These are phyloP conservation scores for Hyperoplus immaculatus DNA, from an alignment of 2,797 vertebrate species.

Conservation along the genomic window DNA sequence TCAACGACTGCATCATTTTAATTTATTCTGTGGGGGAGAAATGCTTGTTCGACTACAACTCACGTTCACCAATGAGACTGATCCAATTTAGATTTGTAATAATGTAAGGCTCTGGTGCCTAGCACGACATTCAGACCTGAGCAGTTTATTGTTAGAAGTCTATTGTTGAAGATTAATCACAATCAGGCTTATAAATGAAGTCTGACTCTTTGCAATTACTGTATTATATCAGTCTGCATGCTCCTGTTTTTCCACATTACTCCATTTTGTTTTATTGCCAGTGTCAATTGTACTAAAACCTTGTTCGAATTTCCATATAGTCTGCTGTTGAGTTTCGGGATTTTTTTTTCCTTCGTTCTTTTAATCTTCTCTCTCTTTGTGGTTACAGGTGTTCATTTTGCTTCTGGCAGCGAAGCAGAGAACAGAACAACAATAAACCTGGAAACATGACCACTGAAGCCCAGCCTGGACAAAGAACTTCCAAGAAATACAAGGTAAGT, in stretches of 20 bases:
- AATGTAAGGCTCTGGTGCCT: too few species aligned
- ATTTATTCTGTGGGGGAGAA: not conserved
- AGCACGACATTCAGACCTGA: too few species aligned
- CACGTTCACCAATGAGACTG: not conserved
- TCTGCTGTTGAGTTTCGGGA: not conserved
- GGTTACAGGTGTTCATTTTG: not conserved
- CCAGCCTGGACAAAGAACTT: not conserved
- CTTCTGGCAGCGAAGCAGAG: not conserved
- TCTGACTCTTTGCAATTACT: not conserved
- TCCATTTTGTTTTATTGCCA: not conserved
- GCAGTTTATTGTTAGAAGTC: too few species aligned
- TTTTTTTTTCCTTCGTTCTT: not conserved
- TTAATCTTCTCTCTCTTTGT: conserved; percentile 7
- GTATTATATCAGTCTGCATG: not conserved
- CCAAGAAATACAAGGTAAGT: not conserved
- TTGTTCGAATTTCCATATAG: not conserved
- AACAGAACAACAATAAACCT: not conserved
- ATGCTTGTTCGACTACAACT: not conserved
- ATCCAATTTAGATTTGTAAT: not conserved
- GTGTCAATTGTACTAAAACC: not conserved
- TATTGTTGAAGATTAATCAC: too few species aligned
- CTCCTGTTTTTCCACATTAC: not conserved
- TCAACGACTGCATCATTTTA: conserved; percentile 12
- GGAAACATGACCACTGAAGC: not conserved
- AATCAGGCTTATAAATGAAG: too few species aligned